Conservation (phyloP, 2,888 invertebrate species). For the Elysia crispata region DNA sequence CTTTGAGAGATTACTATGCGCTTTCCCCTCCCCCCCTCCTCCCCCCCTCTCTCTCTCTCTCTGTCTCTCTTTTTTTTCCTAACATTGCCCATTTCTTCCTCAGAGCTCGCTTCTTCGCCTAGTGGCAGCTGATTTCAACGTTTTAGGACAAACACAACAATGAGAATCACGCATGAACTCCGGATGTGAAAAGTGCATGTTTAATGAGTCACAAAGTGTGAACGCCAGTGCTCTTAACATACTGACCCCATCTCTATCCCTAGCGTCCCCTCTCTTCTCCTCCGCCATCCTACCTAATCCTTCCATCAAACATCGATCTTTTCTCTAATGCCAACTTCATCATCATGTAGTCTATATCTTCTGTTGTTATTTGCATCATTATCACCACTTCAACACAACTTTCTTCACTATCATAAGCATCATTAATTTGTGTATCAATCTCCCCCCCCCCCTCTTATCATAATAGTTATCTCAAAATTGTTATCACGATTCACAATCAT, state of each 20-base stretch:
- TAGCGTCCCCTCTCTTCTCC: too few relatives aligned
- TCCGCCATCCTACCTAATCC: too few relatives aligned
- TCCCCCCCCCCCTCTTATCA: not conserved
- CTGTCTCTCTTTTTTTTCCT: not conserved
- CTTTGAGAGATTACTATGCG: not conserved
- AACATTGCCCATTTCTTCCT: not conserved
- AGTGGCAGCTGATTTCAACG: not conserved
- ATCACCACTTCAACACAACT: not conserved
- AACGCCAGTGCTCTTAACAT: too few relatives aligned
- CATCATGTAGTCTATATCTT: too few relatives aligned
- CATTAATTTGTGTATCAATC: not conserved
- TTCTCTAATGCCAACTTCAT: too few relatives aligned
- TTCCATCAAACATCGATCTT: too few relatives aligned
- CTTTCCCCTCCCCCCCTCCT: not conserved
- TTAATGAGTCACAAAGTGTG: too few relatives aligned
- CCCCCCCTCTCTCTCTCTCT: slow-evolving; percentile 28
- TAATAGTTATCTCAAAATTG: not conserved
- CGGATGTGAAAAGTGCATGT: too few relatives aligned
- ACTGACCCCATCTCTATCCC: too few relatives aligned
- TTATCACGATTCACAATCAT: too few relatives aligned
- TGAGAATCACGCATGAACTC: too few relatives aligned
- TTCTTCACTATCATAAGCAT: not conserved
- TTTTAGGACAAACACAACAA: too few relatives aligned
- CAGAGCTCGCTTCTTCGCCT: not conserved
- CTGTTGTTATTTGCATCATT: not conserved